phyloP scores from a whole-genome alignment of 30 jellyfish, hydroid and myxozoan genomes.

The Clytia hemisphaerica region DNA sequence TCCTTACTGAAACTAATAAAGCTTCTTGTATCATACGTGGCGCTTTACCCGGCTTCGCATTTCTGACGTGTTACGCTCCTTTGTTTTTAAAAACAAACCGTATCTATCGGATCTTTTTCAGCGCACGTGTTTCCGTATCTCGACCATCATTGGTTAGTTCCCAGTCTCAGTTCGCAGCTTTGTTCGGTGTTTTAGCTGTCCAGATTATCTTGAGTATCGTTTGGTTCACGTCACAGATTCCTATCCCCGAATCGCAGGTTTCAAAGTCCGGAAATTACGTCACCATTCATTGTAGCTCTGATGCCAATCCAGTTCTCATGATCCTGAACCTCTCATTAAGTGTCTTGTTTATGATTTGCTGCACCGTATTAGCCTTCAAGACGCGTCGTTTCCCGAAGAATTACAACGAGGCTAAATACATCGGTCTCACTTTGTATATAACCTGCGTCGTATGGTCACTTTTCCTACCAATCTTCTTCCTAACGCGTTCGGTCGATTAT shows the following conservation, averaged over 20 bases:
- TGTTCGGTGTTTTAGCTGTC: constrained; percentile 46
- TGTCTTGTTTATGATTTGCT: constrained; percentile 78
- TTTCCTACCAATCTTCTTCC: constrained; percentile 71
- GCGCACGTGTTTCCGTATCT: constrained; percentile 54
- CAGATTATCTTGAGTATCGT: constrained; percentile 67
- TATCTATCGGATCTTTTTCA: constrained; percentile 71
- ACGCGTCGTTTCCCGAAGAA: constrained; percentile 93
- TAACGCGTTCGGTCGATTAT: constrained; percentile 3
- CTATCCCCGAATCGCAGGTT: constrained; percentile 33
- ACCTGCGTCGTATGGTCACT: constrained; percentile 91
- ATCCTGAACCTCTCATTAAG: constrained; percentile 51
- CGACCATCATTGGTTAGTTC: constrained; percentile 85
- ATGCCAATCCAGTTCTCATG: constrained; percentile 31
- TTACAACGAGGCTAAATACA: constrained; percentile 84
- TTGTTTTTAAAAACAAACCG: constrained; percentile 73
- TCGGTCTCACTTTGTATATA: constrained; percentile 84
- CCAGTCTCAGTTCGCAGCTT: constrained; percentile 48
- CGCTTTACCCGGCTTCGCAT: constrained; percentile 65
- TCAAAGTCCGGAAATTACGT: constrained; percentile 23
- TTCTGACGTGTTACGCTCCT: constrained; percentile 70
- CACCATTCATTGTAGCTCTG: constrained; percentile 47
- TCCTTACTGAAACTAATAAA: constrained; percentile 3
- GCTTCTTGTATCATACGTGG: constrained; percentile 12
- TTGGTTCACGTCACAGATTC: constrained; percentile 58
- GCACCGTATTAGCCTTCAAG: constrained; percentile 77